phyloP scores from a whole-genome alignment of 2,888 invertebrate genomes.

The Nemurella pictetii region DNA sequence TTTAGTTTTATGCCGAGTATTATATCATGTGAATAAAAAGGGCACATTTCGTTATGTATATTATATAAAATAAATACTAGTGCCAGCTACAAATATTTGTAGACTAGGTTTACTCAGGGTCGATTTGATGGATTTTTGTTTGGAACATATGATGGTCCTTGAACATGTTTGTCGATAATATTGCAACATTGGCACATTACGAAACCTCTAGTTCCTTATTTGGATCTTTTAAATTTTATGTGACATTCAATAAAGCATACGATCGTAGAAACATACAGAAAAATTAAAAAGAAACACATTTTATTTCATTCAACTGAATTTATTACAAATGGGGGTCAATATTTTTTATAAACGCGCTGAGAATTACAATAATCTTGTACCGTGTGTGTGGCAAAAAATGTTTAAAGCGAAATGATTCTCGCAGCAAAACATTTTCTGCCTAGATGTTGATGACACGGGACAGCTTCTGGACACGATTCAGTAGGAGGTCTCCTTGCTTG shows the following conservation, averaged over 20 bases:
- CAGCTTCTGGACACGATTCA: constrained; percentile 97
- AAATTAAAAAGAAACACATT: background rate
- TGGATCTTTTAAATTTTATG: too few species aligned
- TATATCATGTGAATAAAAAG: background rate
- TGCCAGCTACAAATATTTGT: background rate
- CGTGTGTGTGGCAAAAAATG: background rate
- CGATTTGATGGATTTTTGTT: background rate
- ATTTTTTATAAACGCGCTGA: background rate
- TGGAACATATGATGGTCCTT: too few species aligned
- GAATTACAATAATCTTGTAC: background rate
- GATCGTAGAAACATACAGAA: background rate
- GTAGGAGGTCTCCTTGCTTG: constrained; percentile 95
- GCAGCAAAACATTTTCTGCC: constrained; percentile 45
- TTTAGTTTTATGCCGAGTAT: background rate
- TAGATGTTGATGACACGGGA: constrained; percentile 99
- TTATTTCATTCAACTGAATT: background rate
- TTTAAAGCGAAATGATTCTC: too few species aligned
- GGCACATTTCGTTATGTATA: background rate
- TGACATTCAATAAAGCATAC: too few species aligned
- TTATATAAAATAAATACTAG: background rate
- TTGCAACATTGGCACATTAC: too few species aligned
- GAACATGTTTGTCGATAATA: too few species aligned
- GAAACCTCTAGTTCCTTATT: too few species aligned
- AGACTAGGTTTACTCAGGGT: background rate
- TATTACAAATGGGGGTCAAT: background rate